Evolutionary conservation across 2,113 vertebrate genomes (phyloP).

Genomic region (Gymnorhina tibicen): DNA sequence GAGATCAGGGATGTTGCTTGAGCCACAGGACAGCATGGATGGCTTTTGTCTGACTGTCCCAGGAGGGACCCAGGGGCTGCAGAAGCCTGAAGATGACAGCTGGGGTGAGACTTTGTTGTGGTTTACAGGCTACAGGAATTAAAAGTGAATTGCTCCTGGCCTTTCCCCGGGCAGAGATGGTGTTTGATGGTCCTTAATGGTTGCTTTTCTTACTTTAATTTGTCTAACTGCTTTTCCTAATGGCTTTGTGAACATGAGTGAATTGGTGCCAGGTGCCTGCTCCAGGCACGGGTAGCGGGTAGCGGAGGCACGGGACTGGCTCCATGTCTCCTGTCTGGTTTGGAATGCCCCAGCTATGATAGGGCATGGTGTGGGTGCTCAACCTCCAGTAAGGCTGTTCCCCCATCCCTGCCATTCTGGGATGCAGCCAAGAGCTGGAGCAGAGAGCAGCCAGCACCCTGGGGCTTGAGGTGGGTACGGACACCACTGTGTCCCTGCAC

Average conservation of each 20-base stretch:
- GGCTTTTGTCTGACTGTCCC: not conserved
- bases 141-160: not conserved
- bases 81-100: not conserved
- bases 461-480: not conserved
- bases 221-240: constrained; percentile 35
- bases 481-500: not conserved
- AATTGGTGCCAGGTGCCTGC: not conserved
- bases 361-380: not conserved
- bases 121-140: not conserved
- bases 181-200: constrained; percentile 18
- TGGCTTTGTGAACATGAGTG: not conserved
- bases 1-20: not conserved
- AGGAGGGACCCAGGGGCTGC: not conserved
- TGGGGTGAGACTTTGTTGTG: not conserved
- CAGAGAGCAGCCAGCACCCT: not conserved
- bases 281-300: not conserved
- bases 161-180: not conserved
- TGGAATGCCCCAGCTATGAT: fast-evolving
- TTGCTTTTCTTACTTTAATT: constrained; percentile 24
- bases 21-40: fast-evolving
- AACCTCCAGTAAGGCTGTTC: not conserved
- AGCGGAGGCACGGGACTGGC: not conserved
- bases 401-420: not conserved
- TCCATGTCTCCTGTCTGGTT: not conserved
- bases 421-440: not conserved